These are phyloP conservation scores for Spea multiplicata DNA, from an alignment of 2,113 vertebrate species.

Conservation along the genomic window DNA sequence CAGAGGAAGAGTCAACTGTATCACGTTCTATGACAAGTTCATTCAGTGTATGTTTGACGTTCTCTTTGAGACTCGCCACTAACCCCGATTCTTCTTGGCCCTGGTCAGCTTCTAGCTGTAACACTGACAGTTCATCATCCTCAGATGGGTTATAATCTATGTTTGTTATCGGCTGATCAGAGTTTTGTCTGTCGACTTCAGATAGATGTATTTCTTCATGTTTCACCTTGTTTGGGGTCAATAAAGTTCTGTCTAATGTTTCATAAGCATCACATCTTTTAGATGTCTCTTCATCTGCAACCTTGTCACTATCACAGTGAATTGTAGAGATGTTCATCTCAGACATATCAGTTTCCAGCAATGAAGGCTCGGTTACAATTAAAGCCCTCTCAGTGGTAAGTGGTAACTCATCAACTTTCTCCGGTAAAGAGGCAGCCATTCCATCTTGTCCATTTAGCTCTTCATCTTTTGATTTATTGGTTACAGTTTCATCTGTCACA, in stretches of 20 bases:
- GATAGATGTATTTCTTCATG: not conserved
- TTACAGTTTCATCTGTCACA: not conserved
- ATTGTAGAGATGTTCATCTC: not conserved
- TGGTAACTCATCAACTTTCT: not conserved
- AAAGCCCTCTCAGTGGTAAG: conserved; percentile 9
- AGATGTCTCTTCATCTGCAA: not conserved
- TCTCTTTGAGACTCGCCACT: not conserved
- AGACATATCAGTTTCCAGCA: not conserved
- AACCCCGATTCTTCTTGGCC: not conserved
- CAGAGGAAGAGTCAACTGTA: conserved; percentile 36
- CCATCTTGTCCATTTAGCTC: not conserved
- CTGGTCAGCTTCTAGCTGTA: not conserved
- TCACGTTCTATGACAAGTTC: conserved; percentile 38
- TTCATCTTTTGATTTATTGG: not conserved
- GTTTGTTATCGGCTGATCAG: no score
- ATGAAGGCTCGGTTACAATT: not conserved
- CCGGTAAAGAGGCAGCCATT: not conserved
- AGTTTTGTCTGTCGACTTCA: not conserved
- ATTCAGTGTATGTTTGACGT: not conserved
- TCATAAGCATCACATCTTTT: not conserved
- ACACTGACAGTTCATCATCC: no score
- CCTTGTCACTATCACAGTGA: not conserved
- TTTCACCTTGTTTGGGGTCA: not conserved
- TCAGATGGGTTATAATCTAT: not conserved
- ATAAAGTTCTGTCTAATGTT: not conserved